Percentiles rank a stretch among this genome's conserved stretches.
Evolutionary conservation across 1,140 invertebrate species (phyloP).

Genomic region (Harlomillsia oculata): DNA sequence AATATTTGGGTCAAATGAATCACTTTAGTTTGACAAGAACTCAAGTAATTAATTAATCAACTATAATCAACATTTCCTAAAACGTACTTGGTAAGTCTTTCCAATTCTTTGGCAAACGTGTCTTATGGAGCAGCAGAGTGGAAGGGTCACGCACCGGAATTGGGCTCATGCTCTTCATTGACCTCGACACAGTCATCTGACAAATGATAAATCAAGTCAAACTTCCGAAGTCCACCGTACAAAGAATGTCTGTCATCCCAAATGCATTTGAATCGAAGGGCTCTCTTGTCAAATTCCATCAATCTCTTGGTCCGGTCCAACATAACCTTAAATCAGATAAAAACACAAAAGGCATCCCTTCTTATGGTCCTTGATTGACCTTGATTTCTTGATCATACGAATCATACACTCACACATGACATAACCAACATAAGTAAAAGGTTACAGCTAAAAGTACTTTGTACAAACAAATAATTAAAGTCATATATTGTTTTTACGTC

Average conservation of each 20-base stretch:
- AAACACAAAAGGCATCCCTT: background rate
- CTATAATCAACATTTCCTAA: conserved; percentile 11
- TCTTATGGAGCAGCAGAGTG: conserved; percentile 59
- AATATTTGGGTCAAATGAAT: background rate
- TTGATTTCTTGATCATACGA: background rate
- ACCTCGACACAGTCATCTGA: conserved; percentile 69
- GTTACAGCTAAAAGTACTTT: too few species aligned
- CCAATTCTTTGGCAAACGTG: conserved; percentile 67
- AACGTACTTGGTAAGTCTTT: conserved; percentile 52
- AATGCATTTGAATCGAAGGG: conserved; percentile 63
- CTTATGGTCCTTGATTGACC: conserved; percentile 1
- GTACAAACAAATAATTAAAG: too few species aligned
- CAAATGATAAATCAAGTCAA: conserved; percentile 63
- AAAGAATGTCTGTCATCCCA: conserved; percentile 63
- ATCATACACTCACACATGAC: too few species aligned
- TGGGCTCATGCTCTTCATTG: conserved; percentile 56
- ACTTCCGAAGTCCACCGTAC: conserved; percentile 52
- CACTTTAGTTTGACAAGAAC: background rate
- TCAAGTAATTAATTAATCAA: background rate
- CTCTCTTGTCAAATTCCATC: conserved; percentile 60
- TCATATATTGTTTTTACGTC: too few species aligned
- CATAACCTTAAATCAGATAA: conserved; percentile 37
- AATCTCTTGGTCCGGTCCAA: conserved; percentile 51
- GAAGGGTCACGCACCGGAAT: conserved; percentile 62
- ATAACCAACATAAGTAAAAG: too few species aligned